Conservation (phyloP, 2,888 invertebrate species). For the Andrena haemorrhoa region DNA sequence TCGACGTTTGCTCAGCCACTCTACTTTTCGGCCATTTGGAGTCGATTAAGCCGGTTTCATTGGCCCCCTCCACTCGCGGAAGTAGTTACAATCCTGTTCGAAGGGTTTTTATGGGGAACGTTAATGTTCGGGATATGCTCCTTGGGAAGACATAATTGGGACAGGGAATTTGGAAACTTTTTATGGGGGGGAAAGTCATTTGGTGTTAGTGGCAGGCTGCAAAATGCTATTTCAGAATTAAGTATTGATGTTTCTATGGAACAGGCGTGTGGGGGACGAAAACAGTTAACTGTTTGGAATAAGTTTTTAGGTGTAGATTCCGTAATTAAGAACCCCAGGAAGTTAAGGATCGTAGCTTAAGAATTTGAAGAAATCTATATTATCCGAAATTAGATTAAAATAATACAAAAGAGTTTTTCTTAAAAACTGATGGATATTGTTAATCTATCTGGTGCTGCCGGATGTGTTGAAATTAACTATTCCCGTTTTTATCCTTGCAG, state of each 20-base stretch:
- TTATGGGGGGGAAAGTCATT: no score
- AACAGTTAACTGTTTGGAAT: no score
- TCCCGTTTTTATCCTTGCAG: conserved; percentile 51
- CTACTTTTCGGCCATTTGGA: conserved; percentile 43
- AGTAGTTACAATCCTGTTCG: conserved; percentile 11
- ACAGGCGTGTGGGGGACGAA: no score
- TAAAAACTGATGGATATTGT: not conserved
- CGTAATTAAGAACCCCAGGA: no score
- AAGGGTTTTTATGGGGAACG: conserved; percentile 1
- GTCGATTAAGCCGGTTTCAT: conserved; percentile 38
- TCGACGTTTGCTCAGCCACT: conserved; percentile 38
- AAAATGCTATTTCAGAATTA: no score
- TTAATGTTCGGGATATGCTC: not conserved
- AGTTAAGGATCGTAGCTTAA: no score
- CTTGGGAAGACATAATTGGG: not conserved
- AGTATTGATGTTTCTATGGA: no score
- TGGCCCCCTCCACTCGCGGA: conserved; percentile 2
- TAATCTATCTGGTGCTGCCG: not conserved
- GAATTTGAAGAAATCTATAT: no score
- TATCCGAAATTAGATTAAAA: no score
- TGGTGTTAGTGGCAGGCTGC: no score
- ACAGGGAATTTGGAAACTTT: conserved; percentile 7
- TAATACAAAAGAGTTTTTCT: no score
- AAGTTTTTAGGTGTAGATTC: no score
- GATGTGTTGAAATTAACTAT: not conserved